phyloP scores from a whole-genome alignment of 2,888 invertebrate genomes.

The Cantharis rufa region DNA sequence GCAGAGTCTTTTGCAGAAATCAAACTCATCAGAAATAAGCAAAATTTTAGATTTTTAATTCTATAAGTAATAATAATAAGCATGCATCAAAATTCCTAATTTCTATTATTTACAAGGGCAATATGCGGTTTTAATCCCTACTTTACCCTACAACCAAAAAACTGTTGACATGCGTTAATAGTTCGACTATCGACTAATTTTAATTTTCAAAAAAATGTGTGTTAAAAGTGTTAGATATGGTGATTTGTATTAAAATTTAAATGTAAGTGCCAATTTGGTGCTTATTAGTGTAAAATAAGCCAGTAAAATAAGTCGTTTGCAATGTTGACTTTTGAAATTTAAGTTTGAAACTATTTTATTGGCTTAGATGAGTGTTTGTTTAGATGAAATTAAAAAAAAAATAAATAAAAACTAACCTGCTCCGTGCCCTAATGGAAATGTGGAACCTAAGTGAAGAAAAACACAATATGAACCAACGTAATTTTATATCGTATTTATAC shows the following conservation, averaged over 20 bases:
- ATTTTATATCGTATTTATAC: conserved; percentile 2
- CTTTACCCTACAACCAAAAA: neutral
- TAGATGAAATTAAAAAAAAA: conserved; percentile 5
- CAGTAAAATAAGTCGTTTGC: neutral
- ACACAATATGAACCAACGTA: conserved; percentile 21
- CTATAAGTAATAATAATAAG: neutral
- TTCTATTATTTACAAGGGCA: neutral
- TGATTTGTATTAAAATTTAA: neutral
- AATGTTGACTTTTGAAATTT: neutral
- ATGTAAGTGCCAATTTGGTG: neutral
- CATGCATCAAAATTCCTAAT: neutral
- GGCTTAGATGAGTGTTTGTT: neutral
- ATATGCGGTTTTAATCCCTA: neutral
- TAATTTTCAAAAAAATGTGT: neutral
- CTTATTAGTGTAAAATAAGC: neutral
- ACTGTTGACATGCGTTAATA: neutral
- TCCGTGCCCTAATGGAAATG: conserved; percentile 27
- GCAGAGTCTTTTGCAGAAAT: neutral
- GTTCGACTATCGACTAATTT: neutral
- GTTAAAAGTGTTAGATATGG: neutral
- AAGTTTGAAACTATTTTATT: conserved; percentile 1
- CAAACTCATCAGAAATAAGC: neutral
- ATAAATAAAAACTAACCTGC: conserved; percentile 26
- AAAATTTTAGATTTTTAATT: neutral
- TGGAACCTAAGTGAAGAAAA: conserved; percentile 30